These are phyloP conservation scores for Drosophila flavopinicola DNA, from an alignment of 2,888 invertebrate species.

Conservation along the genomic window DNA sequence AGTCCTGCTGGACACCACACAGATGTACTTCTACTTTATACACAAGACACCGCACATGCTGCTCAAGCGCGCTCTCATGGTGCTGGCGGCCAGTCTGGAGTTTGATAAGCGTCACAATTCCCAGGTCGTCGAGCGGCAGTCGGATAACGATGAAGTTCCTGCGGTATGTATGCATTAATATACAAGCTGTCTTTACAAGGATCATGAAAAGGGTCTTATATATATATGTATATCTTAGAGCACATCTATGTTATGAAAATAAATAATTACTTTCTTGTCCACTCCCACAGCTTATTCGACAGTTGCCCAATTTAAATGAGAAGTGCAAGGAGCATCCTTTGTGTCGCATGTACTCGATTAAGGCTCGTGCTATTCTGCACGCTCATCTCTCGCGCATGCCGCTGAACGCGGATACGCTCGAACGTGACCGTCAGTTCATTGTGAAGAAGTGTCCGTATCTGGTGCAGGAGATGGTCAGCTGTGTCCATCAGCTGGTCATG, in stretches of 20 bases:
- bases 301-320: constrained; percentile 95
- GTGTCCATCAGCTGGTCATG: constrained; percentile 96
- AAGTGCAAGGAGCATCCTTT: constrained; percentile 98
- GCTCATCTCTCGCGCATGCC: constrained; percentile 95
- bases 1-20: constrained; percentile 97
- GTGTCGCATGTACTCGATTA: constrained; percentile 95
- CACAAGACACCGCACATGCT: constrained; percentile 98
- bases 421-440: constrained; percentile 92
- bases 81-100: constrained; percentile 97
- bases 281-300: constrained; percentile 96
- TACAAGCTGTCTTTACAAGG: too few relatives aligned
- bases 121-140: constrained; percentile 95
- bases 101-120: constrained; percentile 97
- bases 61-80: constrained; percentile 97
- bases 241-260: too few relatives aligned
- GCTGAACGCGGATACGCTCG: constrained; percentile 91
- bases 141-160: constrained; percentile 97
- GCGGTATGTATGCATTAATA: constrained; percentile 89
- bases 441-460: constrained; percentile 96
- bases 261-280: too few relatives aligned
- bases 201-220: too few relatives aligned
- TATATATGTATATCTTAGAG: too few relatives aligned
- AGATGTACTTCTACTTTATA: constrained; percentile 97
- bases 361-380: constrained; percentile 96
- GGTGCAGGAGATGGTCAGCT: constrained; percentile 98